Evolutionary conservation across 1,140 invertebrate species (phyloP).

Genomic region (Drosophila azteca): DNA sequence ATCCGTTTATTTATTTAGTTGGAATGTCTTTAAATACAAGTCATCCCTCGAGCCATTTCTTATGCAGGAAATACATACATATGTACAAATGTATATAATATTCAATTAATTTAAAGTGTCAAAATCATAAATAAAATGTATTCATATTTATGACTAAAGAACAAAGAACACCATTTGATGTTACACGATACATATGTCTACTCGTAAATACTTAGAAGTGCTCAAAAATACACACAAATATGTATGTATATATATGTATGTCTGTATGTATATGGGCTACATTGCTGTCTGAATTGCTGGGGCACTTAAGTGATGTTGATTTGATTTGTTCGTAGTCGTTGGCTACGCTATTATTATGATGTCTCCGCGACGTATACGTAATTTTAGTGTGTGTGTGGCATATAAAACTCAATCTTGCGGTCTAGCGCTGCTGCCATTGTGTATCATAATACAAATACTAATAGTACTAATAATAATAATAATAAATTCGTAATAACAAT

Average conservation of each 20-base stretch:
- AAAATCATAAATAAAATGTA: no score
- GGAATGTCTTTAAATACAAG: no score
- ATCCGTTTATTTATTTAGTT: no score
- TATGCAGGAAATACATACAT: no score
- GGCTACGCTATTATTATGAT: slow-evolving; percentile 22
- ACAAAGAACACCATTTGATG: no score
- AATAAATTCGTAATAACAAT: slow-evolving; percentile 49
- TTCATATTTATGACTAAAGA: no score
- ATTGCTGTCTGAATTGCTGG: neutral
- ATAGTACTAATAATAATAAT: slow-evolving; percentile 57
- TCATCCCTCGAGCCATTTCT: no score
- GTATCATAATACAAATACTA: slow-evolving; percentile 42
- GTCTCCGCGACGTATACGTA: slow-evolving; percentile 58
- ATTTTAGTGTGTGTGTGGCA: slow-evolving; percentile 49
- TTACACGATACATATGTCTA: no score
- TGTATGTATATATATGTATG: slow-evolving; percentile 7
- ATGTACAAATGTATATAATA: no score
- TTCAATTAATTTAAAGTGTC: no score
- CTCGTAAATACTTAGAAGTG: no score
- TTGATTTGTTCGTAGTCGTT: slow-evolving; percentile 10
- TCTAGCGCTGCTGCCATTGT: slow-evolving; percentile 49
- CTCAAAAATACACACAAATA: neutral
- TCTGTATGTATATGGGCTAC: slow-evolving; percentile 16
- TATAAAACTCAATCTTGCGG: slow-evolving; percentile 71
- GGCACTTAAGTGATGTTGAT: slow-evolving; percentile 4